phyloP scores from a whole-genome alignment of 2,797 vertebrate genomes.

The Alca torda region DNA sequence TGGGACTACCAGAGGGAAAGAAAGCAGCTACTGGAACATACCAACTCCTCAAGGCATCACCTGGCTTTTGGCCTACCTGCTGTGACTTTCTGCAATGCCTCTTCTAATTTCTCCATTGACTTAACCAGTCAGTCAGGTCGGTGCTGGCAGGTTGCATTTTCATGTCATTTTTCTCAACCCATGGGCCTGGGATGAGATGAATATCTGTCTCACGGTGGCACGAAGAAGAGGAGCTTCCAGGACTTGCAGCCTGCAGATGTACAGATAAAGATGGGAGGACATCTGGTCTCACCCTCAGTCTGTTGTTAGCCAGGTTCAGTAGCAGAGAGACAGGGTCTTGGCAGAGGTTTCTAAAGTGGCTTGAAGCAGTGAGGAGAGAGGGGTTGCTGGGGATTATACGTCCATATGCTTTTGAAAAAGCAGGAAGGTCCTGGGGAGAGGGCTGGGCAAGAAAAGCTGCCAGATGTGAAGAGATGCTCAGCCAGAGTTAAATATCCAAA shows the following conservation, averaged over 20 bases:
- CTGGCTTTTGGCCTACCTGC: not conserved
- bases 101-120: not conserved
- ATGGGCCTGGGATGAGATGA: not conserved
- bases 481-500: not conserved
- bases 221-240: not conserved
- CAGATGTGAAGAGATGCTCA: slow-evolving; percentile 24
- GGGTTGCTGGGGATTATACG: not conserved
- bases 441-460: not conserved
- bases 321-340: not conserved
- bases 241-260: not conserved
- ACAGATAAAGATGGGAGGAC: slow-evolving; percentile 19
- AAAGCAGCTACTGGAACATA: not conserved
- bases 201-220: not conserved
- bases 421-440: not conserved
- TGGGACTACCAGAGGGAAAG: not conserved
- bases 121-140: not conserved
- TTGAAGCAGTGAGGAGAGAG: not conserved
- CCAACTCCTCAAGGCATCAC: not conserved
- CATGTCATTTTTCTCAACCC: not conserved
- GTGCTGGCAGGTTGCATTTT: slow-evolving; percentile 15
- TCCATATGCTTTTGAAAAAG: not conserved
- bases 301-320: not conserved
- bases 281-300: not conserved
- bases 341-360: slow-evolving; percentile 15
- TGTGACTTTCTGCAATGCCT: not conserved